A percentile compares a stretch with the other conserved stretches of the same genome.
Evolutionary conservation across 2,888 invertebrate species (phyloP).

Genomic region (Pemphredon lugubris): DNA sequence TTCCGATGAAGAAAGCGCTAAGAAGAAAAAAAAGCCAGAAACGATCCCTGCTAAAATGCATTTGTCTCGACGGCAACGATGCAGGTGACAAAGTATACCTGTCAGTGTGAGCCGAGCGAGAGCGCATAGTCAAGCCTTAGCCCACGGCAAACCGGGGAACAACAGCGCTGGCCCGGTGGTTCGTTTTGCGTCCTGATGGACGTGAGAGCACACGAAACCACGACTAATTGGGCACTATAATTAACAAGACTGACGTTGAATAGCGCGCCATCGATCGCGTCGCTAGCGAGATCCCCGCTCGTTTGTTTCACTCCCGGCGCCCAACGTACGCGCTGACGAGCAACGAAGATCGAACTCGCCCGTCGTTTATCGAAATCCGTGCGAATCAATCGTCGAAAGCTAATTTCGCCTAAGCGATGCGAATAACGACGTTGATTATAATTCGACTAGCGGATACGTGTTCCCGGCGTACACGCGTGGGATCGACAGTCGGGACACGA

Average conservation of each 20-base stretch:
- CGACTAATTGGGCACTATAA: conserved; percentile 75
- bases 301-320: conserved; percentile 46
- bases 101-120: neutral
- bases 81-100: neutral
- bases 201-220: conserved; percentile 58
- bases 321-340: conserved; percentile 10
- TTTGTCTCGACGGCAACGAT: neutral
- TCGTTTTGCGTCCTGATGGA: conserved; percentile 27
- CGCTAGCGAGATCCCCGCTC: conserved; percentile 36
- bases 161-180: conserved; percentile 4
- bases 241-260: conserved; percentile 68
- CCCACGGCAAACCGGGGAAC: conserved; percentile 5
- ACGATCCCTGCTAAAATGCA: too few relatives aligned
- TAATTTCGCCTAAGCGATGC: too few relatives aligned
- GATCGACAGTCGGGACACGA: too few relatives aligned
- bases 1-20: too few relatives aligned
- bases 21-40: neutral
- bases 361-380: neutral
- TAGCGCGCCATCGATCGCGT: conserved; percentile 44
- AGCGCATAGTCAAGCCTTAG: neutral
- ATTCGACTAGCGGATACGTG: too few relatives aligned
- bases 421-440: too few relatives aligned
- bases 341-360: conserved; percentile 1
- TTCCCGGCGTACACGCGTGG: too few relatives aligned
- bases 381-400: too few relatives aligned